Evolutionary conservation across 2,888 invertebrate species (phyloP), one percentile per base, ranked within the genome.

Genomic region (Plagiodera versicolora): DNA sequence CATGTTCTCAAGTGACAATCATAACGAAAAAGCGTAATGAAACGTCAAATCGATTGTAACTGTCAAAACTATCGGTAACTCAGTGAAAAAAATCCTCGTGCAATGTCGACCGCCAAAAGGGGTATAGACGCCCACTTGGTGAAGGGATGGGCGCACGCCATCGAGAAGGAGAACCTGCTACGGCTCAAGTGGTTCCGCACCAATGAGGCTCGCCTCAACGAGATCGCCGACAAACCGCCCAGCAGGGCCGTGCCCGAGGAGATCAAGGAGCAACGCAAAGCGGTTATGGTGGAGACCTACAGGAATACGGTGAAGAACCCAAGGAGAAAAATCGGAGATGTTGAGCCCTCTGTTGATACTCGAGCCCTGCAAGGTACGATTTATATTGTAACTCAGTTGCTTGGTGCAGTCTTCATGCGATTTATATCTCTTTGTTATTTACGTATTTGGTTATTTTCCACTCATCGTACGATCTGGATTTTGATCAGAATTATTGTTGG

Each of bases 161-260:
- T 77, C 9, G 72, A 75, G 58, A 79, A 77, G 61, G 80, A 80
- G 65, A 71, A 76, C 48, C 63, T 64, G 9, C 65, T 80, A 20
- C 72, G 79, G 24, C 60, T 79, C 24, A 75, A 75, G 64, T 81
- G 80, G 80, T 81, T 80, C 64, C 67, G 70, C 45, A 74, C 68
- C 56, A 80, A 81, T 66, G 75, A 79, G 67, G 66, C 70, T 0
- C 65, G 76, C 9, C 61, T 80, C 46, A 68, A 75, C 16, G 75
- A 72, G 49, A 72, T 74, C 16, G 72, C 74, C 2, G 73, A 75
- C 51, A 70, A 73, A 54, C 68, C 66, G 4, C 66, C 67, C 10
- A 64, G 67, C 6, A 69, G 70, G 16, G 66, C 67, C 32, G 77
- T 79, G 1, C 68, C 76, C 0, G 70, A 72, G 24, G 73, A 75